phyloP scores from a whole-genome alignment of 2,888 invertebrate genomes.

The Orthonevra nobilis region DNA sequence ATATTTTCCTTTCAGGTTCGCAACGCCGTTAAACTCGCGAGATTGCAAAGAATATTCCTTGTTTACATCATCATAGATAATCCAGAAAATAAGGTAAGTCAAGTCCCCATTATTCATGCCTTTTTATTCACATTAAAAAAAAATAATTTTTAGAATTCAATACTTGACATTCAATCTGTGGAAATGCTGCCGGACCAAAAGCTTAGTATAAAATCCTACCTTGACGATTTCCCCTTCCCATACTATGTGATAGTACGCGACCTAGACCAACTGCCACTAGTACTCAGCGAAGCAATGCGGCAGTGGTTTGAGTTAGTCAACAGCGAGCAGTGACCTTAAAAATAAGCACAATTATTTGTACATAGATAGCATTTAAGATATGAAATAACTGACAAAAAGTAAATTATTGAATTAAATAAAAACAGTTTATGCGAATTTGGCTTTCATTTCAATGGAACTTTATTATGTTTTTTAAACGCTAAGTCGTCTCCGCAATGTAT shows the following conservation, averaged over 20 bases:
- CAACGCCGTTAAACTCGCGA: conserved; percentile 89
- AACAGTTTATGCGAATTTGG: not conserved
- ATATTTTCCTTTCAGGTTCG: conserved; percentile 81
- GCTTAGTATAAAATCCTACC: conserved; percentile 87
- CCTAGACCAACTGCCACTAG: conserved; percentile 91
- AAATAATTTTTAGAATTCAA: conserved; percentile 86
- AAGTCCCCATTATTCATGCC: not conserved
- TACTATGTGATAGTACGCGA: conserved; percentile 97
- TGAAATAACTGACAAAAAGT: not conserved
- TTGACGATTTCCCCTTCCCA: conserved; percentile 98
- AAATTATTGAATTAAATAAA: conserved; percentile 13
- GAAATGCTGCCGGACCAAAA: conserved; percentile 76
- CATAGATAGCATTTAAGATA: conserved; percentile 21
- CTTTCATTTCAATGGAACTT: conserved; percentile 50
- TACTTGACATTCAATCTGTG: conserved; percentile 91
- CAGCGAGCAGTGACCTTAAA: conserved; percentile 75
- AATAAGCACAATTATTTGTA: conserved; percentile 10
- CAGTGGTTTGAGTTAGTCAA: conserved; percentile 99
- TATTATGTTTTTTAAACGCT: conserved; percentile 46
- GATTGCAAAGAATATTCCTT: conserved; percentile 91
- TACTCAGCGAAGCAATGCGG: conserved; percentile 96
- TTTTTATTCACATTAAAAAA: not conserved
- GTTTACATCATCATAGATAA: conserved; percentile 98
- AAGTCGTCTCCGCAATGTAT: conserved; percentile 57
- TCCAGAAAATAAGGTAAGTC: conserved; percentile 90